Base-by-base conservation (phyloP, 2,888 invertebrate species). In the Drosophila prolongata region DNA sequence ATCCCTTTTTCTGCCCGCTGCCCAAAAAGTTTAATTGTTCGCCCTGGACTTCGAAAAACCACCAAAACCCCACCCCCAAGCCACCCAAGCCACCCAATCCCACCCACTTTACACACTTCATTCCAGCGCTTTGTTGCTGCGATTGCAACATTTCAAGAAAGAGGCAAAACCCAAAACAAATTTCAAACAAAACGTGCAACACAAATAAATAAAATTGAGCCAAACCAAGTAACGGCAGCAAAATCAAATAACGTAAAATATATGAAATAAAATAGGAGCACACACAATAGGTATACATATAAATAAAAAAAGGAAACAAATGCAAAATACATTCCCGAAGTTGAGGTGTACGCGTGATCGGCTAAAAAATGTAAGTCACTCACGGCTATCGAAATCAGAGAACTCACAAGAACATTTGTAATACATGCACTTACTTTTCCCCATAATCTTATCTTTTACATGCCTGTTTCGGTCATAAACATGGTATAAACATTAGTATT, bases 21-120 rank as follows among this genome's bases (percentile, higher is more conserved):
- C 56, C 44, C 44, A 27, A 62, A 81, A 81, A 79, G 82, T 85
- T 80, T 85, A 80, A 85, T 80, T 80, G 86, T 82, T 79, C 74
- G 82, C 70, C 86, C 81, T 74, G 76, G 79, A 49, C 46, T 27
- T n/a, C 13, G 38, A 16, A 14, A 14, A 54, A 55, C 54, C 55
- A 37, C 60, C 27, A 30, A n/a, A 19, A 42, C 19, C 35, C 58
- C 13, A 53, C 30, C 24, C 8, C 24, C 8, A 53, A 19, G 9
- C 34, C 30, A 14, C 19, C 16, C 34, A 16, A 16, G 16, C n/a
- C n/a, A n/a, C n/a, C n/a, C n/a, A n/a, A 24, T 16, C 8, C 19
- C 24, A 53, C 11, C 67, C 65, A 24, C 42, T 27, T 65, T 11
- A 46, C 54, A 66, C 65, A 66, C 55, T 66, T 46, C 40, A 54